phyloP scores from a whole-genome alignment of 2,888 invertebrate species.

The Phortica magna region DNA sequence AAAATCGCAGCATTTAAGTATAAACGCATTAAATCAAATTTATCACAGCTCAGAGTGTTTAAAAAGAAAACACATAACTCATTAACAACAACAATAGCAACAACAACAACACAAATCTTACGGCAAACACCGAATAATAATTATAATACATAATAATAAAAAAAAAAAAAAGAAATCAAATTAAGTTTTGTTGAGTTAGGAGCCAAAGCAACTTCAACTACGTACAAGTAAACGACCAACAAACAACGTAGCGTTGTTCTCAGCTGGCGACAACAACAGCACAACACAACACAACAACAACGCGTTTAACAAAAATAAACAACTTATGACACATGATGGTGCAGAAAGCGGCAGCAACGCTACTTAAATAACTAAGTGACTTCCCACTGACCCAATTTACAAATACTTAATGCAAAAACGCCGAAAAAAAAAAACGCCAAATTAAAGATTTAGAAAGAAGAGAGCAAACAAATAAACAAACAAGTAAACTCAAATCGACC shows the following conservation, averaged over 20 bases:
- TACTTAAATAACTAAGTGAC: conserved; percentile 69
- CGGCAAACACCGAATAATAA: background rate
- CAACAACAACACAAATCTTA: background rate
- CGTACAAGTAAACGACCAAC: conserved; percentile 38
- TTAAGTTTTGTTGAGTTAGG: background rate
- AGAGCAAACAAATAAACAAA: conserved; percentile 69
- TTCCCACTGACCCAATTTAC: conserved; percentile 75
- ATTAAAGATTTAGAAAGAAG: conserved; percentile 65
- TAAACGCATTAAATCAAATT: conserved; percentile 25
- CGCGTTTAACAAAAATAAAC: conserved; percentile 50
- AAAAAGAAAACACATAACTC: conserved; percentile 11
- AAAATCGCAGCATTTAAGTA: background rate
- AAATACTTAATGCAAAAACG: conserved; percentile 72
- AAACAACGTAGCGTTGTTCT: conserved; percentile 58
- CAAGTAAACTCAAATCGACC: background rate
- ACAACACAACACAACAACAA: too few relatives aligned
- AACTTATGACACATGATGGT: conserved; percentile 68
- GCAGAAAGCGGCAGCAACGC: conserved; percentile 43
- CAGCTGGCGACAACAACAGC: conserved; percentile 44
- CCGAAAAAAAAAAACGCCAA: conserved; percentile 54
- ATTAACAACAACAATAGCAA: background rate
- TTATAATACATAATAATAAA: conserved; percentile 2
- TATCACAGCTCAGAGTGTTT: conserved; percentile 15
- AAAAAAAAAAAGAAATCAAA: conserved; percentile 14
- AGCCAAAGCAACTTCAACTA: conserved; percentile 19